Percentiles rank a stretch among this genome's conserved stretches.
These are phyloP conservation scores for Agapostemon virescens DNA, from an alignment of 2,888 invertebrate species.

Conservation along the genomic window DNA sequence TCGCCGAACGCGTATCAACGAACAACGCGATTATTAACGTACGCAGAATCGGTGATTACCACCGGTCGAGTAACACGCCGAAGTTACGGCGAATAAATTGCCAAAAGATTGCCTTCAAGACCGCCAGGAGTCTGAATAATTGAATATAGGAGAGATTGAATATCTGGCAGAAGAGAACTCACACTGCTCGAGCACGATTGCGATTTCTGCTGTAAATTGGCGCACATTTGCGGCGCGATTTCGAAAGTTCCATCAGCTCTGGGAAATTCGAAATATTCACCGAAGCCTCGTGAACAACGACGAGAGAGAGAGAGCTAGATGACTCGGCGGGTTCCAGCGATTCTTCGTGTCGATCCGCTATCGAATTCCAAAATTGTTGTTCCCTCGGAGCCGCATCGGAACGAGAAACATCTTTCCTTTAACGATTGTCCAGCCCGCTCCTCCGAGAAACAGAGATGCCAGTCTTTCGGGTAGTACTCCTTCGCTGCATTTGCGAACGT, in stretches of 20 bases:
- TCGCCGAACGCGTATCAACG: too few relatives aligned
- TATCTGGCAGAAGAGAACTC: background rate
- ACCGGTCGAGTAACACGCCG: too few relatives aligned
- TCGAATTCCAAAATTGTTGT: conserved; percentile 1
- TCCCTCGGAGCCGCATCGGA: background rate
- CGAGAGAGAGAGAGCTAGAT: background rate
- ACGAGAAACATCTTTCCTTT: conserved; percentile 20
- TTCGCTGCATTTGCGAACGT: conserved; percentile 43
- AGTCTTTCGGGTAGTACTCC: conserved; percentile 50
- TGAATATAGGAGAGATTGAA: too few relatives aligned
- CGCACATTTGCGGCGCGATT: background rate
- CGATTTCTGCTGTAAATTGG: background rate
- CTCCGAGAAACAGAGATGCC: conserved; percentile 46
- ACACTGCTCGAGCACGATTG: background rate
- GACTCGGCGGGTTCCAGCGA: background rate
- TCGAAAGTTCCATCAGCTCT: background rate
- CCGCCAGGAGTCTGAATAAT: too few relatives aligned
- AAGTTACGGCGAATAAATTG: too few relatives aligned
- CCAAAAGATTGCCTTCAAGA: too few relatives aligned
- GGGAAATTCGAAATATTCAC: background rate
- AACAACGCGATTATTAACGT: too few relatives aligned
- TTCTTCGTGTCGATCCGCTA: background rate
- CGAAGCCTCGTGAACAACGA: background rate
- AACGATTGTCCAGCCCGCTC: conserved; percentile 25
- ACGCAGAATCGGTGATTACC: too few relatives aligned